Percentiles rank a stretch among this genome's conserved stretches.
Conservation (phyloP, 2,888 invertebrate genomes). For the Cyrtodaria siliqua region DNA sequence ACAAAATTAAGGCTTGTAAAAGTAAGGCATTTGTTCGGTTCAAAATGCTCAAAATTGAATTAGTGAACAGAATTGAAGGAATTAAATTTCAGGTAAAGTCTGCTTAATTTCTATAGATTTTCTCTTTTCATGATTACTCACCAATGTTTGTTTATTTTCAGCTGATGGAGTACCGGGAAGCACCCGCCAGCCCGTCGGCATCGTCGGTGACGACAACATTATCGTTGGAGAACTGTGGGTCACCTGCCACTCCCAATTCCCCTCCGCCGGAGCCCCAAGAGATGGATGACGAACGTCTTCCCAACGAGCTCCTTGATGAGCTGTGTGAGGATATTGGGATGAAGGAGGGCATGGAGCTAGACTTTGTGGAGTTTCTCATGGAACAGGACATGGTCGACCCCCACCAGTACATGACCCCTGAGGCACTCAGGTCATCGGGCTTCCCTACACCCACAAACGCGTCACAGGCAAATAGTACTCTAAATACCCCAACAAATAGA, state of each 20-base stretch:
- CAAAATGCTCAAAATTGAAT: too few relatives aligned
- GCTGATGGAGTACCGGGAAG: conserved; percentile 83
- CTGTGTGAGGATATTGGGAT: conserved; percentile 85
- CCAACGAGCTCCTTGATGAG: conserved; percentile 84
- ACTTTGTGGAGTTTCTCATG: conserved; percentile 84
- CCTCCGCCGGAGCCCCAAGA: conserved; percentile 70
- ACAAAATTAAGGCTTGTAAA: too few relatives aligned
- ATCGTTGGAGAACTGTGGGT: conserved; percentile 77
- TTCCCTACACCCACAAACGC: conserved; percentile 60
- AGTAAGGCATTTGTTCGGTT: too few relatives aligned
- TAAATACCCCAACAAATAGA: conserved; percentile 61
- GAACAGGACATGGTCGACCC: conserved; percentile 79
- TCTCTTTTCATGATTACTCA: too few relatives aligned
- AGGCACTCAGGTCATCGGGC: conserved; percentile 67
- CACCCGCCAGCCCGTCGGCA: conserved; percentile 77
- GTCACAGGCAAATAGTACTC: conserved; percentile 57
- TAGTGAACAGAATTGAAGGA: too few relatives aligned
- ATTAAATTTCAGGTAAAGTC: too few relatives aligned
- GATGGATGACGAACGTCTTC: conserved; percentile 79
- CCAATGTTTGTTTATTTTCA: conserved; percentile 68
- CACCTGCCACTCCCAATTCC: conserved; percentile 78
- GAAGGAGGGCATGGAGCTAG: conserved; percentile 85
- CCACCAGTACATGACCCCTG: conserved; percentile 79
- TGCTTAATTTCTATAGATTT: too few relatives aligned
- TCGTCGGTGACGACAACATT: conserved; percentile 73